Conservation (phyloP, 2,888 invertebrate species). For the Polydrusus tereticollis region DNA sequence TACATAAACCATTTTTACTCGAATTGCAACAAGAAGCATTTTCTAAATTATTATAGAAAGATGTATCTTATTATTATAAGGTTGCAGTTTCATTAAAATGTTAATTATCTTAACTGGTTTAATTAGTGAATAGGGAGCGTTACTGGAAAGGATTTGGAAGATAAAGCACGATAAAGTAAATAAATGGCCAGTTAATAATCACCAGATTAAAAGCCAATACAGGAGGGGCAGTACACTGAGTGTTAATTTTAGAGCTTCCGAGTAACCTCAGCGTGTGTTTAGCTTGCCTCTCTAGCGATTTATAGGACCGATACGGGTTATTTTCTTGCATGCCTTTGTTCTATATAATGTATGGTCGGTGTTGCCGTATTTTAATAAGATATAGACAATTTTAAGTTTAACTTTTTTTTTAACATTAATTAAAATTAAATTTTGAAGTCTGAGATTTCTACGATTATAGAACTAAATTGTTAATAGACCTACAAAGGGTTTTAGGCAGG, state of each 20-base stretch:
- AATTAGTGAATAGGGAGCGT: background rate
- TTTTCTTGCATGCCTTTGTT: background rate
- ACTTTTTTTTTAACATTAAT: background rate
- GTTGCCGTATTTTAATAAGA: background rate
- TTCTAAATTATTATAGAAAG: too few relatives aligned
- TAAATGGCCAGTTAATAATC: slow-evolving; percentile 12
- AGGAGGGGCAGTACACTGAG: slow-evolving; percentile 8
- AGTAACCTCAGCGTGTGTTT: slow-evolving; percentile 7
- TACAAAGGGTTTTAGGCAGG: too few relatives aligned
- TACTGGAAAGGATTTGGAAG: background rate
- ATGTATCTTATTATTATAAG: too few relatives aligned
- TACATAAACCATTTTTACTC: too few relatives aligned
- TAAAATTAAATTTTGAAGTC: too few relatives aligned
- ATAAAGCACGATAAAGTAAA: background rate
- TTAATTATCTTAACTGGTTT: too few relatives aligned
- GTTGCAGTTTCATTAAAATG: too few relatives aligned
- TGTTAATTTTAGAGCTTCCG: slow-evolving; percentile 9
- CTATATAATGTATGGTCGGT: background rate
- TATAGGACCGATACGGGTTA: slow-evolving; percentile 5
- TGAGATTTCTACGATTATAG: too few relatives aligned
- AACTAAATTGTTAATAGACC: too few relatives aligned
- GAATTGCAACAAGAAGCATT: too few relatives aligned
- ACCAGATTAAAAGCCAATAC: slow-evolving; percentile 12
- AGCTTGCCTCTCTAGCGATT: background rate
- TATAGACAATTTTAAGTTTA: background rate